These are phyloP conservation scores for Campodea augens DNA, from an alignment of 1,140 invertebrate genomes.

Conservation along the genomic window DNA sequence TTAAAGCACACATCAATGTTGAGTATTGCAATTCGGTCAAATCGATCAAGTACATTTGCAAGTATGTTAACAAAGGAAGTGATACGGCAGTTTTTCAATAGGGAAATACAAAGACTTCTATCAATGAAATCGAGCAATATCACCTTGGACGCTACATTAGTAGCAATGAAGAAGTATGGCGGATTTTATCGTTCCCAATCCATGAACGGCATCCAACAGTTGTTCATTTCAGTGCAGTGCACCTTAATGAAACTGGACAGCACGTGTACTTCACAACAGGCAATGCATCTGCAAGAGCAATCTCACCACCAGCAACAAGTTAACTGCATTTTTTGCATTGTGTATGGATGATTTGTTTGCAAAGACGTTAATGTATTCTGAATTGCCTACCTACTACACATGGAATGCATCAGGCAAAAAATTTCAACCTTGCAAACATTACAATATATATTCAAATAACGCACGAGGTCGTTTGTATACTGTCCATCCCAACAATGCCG, in stretches of 20 bases:
- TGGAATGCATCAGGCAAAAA: constrained; percentile 8
- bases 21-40: too few species aligned
- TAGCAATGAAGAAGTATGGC: too few species aligned
- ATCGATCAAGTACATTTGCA: too few species aligned
- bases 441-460: constrained; percentile 9
- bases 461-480: constrained; percentile 19
- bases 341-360: background rate
- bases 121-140: too few species aligned
- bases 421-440: constrained; percentile 8
- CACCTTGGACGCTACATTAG: too few species aligned
- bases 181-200: too few species aligned
- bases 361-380: constrained; percentile 4
- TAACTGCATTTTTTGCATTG: constrained; percentile 7
- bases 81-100: too few species aligned
- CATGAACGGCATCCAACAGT: constrained; percentile 22
- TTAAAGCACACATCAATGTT: too few species aligned
- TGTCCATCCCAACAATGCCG: constrained; percentile 14
- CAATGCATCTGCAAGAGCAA: constrained; percentile 7
- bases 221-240: constrained; percentile 19
- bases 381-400: constrained; percentile 12
- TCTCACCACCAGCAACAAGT: constrained; percentile 4
- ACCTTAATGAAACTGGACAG: constrained; percentile 20
- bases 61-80: too few species aligned
- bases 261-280: constrained; percentile 14
- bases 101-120: too few species aligned